phyloP scores from a whole-genome alignment of 2,113 vertebrate species.

The Notarius lentiginosus region DNA sequence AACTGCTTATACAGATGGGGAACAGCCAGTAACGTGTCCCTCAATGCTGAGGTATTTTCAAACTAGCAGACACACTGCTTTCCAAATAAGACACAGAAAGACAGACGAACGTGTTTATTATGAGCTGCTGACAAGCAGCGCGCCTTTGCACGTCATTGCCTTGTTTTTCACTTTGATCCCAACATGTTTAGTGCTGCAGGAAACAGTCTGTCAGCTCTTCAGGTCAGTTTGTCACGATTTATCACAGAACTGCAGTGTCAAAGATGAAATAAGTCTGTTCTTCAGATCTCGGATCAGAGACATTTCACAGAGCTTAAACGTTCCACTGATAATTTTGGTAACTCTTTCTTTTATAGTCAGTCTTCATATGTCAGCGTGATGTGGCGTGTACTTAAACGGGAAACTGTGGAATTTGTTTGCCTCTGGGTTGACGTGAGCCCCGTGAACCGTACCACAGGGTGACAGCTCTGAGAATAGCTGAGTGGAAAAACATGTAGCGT shows the following conservation, averaged over 20 bases:
- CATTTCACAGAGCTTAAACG: conserved; percentile 45
- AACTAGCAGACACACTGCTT: conserved; percentile 27
- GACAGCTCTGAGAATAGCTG: conserved; percentile 37
- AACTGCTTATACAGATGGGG: conserved; percentile 45
- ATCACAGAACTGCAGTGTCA: conserved; percentile 45
- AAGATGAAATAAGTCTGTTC: conserved; percentile 54
- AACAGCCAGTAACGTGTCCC: conserved; percentile 49
- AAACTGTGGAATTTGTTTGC: conserved; percentile 38
- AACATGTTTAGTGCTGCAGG: conserved; percentile 42
- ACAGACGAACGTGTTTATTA: conserved; percentile 36
- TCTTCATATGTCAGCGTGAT: conserved; percentile 33
- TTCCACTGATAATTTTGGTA: conserved; percentile 30
- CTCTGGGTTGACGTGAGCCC: conserved; percentile 30
- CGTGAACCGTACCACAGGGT: conserved; percentile 33
- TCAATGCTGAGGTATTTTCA: not conserved
- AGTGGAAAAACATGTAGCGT: conserved; percentile 10
- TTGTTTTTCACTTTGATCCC: conserved; percentile 43
- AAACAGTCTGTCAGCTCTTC: conserved; percentile 47
- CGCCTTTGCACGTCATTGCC: conserved; percentile 40
- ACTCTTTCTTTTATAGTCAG: conserved; percentile 9
- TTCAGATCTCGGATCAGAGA: conserved; percentile 52
- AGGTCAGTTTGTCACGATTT: conserved; percentile 42
- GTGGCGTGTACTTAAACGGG: conserved; percentile 11
- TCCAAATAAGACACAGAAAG: conserved; percentile 39
- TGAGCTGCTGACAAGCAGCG: conserved; percentile 33